Base-by-base conservation (phyloP, 2,113 vertebrate genomes). In the Hydrochoerus hydrochaeris region DNA sequence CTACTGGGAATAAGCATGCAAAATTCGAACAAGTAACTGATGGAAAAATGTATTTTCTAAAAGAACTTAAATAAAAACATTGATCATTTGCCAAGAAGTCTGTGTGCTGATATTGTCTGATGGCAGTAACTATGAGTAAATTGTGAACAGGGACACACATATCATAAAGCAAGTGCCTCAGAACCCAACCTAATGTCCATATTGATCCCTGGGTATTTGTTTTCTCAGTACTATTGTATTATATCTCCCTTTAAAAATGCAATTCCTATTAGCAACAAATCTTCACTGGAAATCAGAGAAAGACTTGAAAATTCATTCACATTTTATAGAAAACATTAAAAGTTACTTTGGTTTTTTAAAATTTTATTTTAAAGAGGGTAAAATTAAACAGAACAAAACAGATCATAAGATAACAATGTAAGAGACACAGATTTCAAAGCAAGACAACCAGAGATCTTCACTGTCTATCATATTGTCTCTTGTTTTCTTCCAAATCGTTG, bases 221-320 rank as follows among this genome's bases (percentile, higher is more conserved):
- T 90, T 97, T 87, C 65, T 35, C 91, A 28, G 1, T 82, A 65
- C 3, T 69, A 0, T 22, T 73, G 4, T 5, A 73, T 46, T 67
- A 63, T 38, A 67, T 44, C 22, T 49, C 49, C 96, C 69, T 87
- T 96, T 32, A 75, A 65, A 63, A 90, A 85, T 88, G 46, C 46
- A 88, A 94, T 96, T 98, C 20, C 88, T 62, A 89, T 58, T 83
- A 97, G 35, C 38, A 83, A 96, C n/a, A 97, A 91, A 13, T 57
- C 58, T 91, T 93, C 49, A 49, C 41, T 96, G 28, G 92, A 88
- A 96, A 81, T 88, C 22, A 77, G 44, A 60, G 24, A 92, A 32
- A 80, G 19, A 49, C 80, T 22, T 26, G 46, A 94, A 96, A 94
- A 93, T 2, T 85, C 24, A 32, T 11, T 84, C 19, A 81, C 0